phyloP scores from a whole-genome alignment of 2,888 invertebrate species.

The Elegia similella region DNA sequence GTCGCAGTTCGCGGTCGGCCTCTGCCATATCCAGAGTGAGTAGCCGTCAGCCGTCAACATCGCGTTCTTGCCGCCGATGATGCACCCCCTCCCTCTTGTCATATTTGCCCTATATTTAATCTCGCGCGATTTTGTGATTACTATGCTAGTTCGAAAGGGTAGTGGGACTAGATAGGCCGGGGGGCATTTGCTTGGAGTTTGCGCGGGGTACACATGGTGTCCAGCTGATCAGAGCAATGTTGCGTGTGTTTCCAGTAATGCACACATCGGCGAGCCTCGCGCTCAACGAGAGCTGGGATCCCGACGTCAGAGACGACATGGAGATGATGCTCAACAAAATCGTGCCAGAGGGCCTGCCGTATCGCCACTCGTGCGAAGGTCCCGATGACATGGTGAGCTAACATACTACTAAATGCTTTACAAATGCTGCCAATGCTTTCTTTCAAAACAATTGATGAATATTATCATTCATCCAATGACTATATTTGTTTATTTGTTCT shows the following conservation, averaged over 20 bases:
- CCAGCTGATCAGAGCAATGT: constrained; percentile 51
- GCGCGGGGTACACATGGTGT: constrained; percentile 28
- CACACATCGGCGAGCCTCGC: constrained; percentile 99
- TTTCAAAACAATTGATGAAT: too few relatives aligned
- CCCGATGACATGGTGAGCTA: constrained; percentile 97
- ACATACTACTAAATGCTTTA: background rate
- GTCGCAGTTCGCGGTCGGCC: constrained; percentile 95
- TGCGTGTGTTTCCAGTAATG: constrained; percentile 88
- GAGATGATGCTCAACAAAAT: constrained; percentile 99
- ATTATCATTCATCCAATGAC: too few relatives aligned
- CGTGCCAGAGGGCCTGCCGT: constrained; percentile 97
- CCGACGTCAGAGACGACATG: constrained; percentile 98
- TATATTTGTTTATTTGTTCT: background rate
- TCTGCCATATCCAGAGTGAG: constrained; percentile 98
- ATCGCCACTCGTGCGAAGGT: constrained; percentile 98
- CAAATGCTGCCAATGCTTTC: background rate
- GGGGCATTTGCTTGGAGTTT: constrained; percentile 3
- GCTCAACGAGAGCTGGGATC: constrained; percentile 99
- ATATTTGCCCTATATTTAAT: constrained; percentile 51
- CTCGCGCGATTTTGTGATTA: constrained; percentile 40
- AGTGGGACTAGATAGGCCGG: background rate
- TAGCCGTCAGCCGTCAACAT: constrained; percentile 54
- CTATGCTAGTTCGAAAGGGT: constrained; percentile 21
- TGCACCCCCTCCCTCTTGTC: constrained; percentile 62
- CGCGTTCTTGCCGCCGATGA: constrained; percentile 64